Conservation (phyloP, 1,140 invertebrate species). For the Drosophila elegans region DNA sequence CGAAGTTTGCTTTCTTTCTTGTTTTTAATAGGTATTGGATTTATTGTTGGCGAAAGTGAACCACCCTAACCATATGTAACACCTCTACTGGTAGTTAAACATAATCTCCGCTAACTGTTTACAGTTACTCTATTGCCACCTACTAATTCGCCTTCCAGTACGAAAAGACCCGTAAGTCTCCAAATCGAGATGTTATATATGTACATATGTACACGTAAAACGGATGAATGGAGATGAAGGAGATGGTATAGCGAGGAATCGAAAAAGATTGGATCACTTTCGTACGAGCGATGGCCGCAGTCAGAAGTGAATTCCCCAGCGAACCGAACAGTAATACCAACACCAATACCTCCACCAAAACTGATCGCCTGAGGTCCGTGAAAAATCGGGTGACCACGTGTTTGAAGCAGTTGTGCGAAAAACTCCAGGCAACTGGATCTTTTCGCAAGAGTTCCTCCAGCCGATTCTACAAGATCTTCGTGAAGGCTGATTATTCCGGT, state of each 20-base stretch:
- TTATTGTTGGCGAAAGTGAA: background rate
- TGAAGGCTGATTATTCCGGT: conserved; percentile 40
- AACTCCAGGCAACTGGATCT: conserved; percentile 39
- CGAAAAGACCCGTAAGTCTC: conserved; percentile 7
- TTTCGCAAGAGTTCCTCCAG: conserved; percentile 28
- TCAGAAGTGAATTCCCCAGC: conserved; percentile 78
- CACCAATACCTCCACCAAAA: conserved; percentile 10
- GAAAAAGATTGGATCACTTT: conserved; percentile 49
- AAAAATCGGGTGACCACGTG: conserved; percentile 75
- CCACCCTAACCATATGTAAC: background rate
- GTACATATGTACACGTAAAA: background rate
- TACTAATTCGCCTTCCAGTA: conserved; percentile 6
- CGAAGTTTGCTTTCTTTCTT: too few relatives aligned
- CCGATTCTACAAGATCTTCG: conserved; percentile 46
- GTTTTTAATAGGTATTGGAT: too few relatives aligned
- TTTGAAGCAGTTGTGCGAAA: conserved; percentile 65
- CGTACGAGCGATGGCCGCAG: conserved; percentile 65
- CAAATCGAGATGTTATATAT: background rate
- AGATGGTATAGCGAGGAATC: background rate
- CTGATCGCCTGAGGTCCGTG: conserved; percentile 56
- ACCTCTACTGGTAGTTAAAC: background rate
- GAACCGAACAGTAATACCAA: conserved; percentile 63
- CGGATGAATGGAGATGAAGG: background rate
- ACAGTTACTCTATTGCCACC: conserved; percentile 18
- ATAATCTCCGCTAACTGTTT: background rate